A percentile compares a stretch with the other conserved stretches of the same genome.
Conservation (phyloP, 2,888 invertebrate genomes). For the Orchestes rusci region DNA sequence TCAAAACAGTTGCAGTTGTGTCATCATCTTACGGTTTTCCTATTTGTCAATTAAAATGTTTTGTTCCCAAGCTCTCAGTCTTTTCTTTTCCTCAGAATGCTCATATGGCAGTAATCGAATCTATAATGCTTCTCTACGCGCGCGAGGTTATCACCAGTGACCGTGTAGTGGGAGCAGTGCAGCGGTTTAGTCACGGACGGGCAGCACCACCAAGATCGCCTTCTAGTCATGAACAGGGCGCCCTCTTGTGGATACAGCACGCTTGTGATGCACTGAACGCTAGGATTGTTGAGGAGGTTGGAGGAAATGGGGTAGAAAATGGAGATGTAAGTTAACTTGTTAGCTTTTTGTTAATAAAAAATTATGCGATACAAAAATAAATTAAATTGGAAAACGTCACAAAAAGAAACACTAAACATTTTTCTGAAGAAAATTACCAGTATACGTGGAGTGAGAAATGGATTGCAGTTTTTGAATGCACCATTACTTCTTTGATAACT, state of each 20-base stretch:
- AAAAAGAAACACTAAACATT: too few relatives aligned
- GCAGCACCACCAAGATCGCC: slow-evolving; percentile 33
- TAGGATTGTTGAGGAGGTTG: slow-evolving; percentile 43
- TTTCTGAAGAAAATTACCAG: too few relatives aligned
- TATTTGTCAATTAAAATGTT: slow-evolving; percentile 6
- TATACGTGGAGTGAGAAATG: too few relatives aligned
- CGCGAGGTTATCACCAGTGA: slow-evolving; percentile 87
- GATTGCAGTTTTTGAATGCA: too few relatives aligned
- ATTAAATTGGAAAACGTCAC: too few relatives aligned
- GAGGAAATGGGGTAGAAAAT: slow-evolving; percentile 25
- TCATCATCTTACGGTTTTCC: not conserved
- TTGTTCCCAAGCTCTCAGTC: slow-evolving; percentile 9
- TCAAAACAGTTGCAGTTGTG: too few relatives aligned
- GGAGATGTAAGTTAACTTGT: slow-evolving; percentile 34
- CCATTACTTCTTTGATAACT: too few relatives aligned
- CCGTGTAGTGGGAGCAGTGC: slow-evolving; percentile 76
- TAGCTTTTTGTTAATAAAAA: too few relatives aligned
- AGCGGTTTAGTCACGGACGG: slow-evolving; percentile 64
- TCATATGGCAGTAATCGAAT: slow-evolving; percentile 93
- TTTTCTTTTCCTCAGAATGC: slow-evolving; percentile 64
- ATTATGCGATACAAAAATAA: too few relatives aligned
- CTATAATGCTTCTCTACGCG: slow-evolving; percentile 88
- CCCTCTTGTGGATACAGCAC: slow-evolving; percentile 85
- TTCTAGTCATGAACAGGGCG: slow-evolving; percentile 70
- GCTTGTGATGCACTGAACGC: slow-evolving; percentile 71